Evolutionary conservation across 2,888 invertebrate species (phyloP), one percentile per base, ranked within the genome.

Genomic region (Microchrysa polita): DNA sequence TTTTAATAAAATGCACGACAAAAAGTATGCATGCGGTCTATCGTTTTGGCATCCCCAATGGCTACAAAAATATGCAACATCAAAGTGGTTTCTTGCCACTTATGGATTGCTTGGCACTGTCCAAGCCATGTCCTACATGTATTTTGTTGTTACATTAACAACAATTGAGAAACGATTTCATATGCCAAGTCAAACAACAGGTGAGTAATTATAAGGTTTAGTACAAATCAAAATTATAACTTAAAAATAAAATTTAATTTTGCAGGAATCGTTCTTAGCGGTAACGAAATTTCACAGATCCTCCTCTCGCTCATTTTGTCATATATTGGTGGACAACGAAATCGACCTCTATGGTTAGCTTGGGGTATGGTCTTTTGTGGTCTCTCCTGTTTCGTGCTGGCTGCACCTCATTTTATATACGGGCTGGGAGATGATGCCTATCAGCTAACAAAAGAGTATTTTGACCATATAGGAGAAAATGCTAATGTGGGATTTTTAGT

Each of bases 251-350:
- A 52, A 34, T 34, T 7, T n/a, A n/a, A 14, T 57, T 18, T 57
- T 81, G n/a, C 79, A 90, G 90, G 90, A 52, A 85, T 91, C 40
- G 88, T 91, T 72, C 84, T 90, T 48, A 89, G 90, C 72, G 90
- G 90, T 34, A 91, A 91, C 84, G 91, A 91, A 83, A 87, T 91
- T 78, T 90, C 90, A 72, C 90, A 91, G 82, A 89, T 91, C 75
- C 79, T 91, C 73, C 81, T 89, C 55, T 89, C 90, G 4, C 81
- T 91, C 71, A 84, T 90, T 67, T 81, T 91, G 53, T 88, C 90
- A 20, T 90, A 90, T 77, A 87, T 88, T 78, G 91, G 90, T 7
- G 90, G 90, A n/a, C 87, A 88, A 76, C 87, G 90, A 23, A 90
- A 90, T 82, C 87, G 91, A 67, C 90, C 92, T 0, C 83, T 87